Percentiles rank a stretch among this genome's conserved stretches.
Conservation (phyloP, 1,140 invertebrate genomes). For the Acromyrmex charruanus region DNA sequence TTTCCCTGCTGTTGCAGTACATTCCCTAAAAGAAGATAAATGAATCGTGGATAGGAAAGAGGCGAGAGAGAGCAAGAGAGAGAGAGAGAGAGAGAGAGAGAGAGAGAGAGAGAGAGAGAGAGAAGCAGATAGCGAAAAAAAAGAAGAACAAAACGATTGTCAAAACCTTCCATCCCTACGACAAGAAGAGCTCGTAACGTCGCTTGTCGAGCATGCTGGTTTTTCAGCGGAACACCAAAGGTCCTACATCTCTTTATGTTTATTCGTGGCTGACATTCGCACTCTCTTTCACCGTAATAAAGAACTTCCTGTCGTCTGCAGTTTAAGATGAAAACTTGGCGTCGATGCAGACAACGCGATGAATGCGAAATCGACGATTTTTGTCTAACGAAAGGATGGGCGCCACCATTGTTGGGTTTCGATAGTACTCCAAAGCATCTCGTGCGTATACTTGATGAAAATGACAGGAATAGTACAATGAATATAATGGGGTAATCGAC, state of each 20-base stretch:
- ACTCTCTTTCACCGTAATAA: constrained; percentile 62
- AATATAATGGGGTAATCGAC: constrained; percentile 35
- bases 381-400: constrained; percentile 60
- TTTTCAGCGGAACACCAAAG: constrained; percentile 26
- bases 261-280: constrained; percentile 63
- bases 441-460: constrained; percentile 34
- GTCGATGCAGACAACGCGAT: constrained; percentile 52
- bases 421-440: constrained; percentile 37
- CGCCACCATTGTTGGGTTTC: constrained; percentile 60
- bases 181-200: constrained; percentile 33
- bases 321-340: constrained; percentile 68
- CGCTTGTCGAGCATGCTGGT: constrained; percentile 48
- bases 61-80: background rate
- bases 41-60: constrained; percentile 6
- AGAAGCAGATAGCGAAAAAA: background rate
- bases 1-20: constrained; percentile 12
- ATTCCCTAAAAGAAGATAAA: constrained; percentile 47
- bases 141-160: constrained; percentile 51
- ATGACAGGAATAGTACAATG: constrained; percentile 46
- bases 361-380: constrained; percentile 70
- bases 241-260: constrained; percentile 55
- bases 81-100: background rate
- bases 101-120: background rate
- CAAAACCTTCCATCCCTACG: constrained; percentile 41
- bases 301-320: constrained; percentile 74